phyloP scores from a whole-genome alignment of 2,797 vertebrate genomes.

The Acanthurus tractus region DNA sequence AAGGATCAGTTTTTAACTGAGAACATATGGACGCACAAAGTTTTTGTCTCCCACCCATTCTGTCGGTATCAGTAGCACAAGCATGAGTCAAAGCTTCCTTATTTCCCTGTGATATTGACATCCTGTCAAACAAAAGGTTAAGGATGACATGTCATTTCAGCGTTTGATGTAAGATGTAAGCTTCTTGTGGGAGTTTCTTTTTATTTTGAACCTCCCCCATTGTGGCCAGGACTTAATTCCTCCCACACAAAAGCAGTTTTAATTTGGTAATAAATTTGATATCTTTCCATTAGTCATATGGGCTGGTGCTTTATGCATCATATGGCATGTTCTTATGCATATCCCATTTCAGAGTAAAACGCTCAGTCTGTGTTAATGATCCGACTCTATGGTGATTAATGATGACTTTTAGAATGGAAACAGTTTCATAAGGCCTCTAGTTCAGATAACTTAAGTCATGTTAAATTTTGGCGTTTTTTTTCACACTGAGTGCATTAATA shows the following conservation, averaged over 20 bases:
- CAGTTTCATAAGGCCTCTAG: conserved; percentile 15
- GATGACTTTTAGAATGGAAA: conserved; percentile 43
- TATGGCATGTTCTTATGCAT: conserved; percentile 47
- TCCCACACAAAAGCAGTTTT: conserved; percentile 32
- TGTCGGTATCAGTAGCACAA: background rate
- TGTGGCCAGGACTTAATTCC: conserved; percentile 30
- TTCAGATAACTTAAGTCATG: conserved; percentile 35
- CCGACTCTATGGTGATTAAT: conserved; percentile 47
- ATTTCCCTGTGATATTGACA: background rate
- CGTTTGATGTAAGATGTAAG: conserved; percentile 9
- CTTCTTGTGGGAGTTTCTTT: conserved; percentile 10
- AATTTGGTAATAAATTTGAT: conserved; percentile 58
- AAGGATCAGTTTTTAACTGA: conserved; percentile 1
- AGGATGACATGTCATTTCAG: background rate
- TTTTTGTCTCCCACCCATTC: background rate
- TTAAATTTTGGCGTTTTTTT: conserved; percentile 7
- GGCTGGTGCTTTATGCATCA: conserved; percentile 43
- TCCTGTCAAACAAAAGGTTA: background rate
- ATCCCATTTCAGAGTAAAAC: conserved; percentile 49
- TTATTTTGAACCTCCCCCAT: conserved; percentile 22
- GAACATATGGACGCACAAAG: background rate
- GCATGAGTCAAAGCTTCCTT: background rate
- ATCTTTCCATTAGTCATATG: conserved; percentile 58
- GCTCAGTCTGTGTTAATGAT: conserved; percentile 48
- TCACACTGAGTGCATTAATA: background rate